Conservation (phyloP, 1,140 invertebrate genomes). For the Cepaea nemoralis region DNA sequence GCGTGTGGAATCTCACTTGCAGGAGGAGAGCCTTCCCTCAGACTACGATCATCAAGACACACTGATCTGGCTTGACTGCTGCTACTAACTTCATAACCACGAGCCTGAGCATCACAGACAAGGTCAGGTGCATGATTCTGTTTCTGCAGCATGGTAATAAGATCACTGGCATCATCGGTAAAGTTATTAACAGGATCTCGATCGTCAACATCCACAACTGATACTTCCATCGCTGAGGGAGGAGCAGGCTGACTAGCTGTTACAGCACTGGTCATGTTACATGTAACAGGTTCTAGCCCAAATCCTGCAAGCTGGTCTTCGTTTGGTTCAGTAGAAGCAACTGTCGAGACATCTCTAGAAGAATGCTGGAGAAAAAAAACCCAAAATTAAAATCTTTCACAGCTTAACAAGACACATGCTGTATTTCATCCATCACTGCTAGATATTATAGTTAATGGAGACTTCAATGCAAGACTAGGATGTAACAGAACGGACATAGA, state of each 20-base stretch:
- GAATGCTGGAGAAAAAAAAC: constrained; percentile 8
- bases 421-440: too few species aligned
- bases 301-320: background rate
- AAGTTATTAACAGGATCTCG: constrained; percentile 4
- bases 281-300: background rate
- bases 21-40: too few species aligned
- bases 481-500: too few species aligned
- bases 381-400: too few species aligned
- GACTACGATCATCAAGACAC: too few species aligned
- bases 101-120: background rate
- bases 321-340: background rate
- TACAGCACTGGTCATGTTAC: background rate
- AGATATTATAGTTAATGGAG: too few species aligned
- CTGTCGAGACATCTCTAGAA: background rate
- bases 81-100: background rate
- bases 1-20: too few species aligned
- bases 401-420: too few species aligned
- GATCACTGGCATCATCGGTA: constrained; percentile 24
- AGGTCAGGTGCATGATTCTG: background rate
- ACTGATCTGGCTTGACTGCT: background rate
- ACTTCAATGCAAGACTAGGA: too few species aligned
- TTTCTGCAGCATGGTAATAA: constrained; percentile 18
- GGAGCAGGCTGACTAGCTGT: constrained; percentile 1
- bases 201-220: constrained; percentile 47
- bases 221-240: background rate